These are phyloP conservation scores for Cyclophora albipunctata DNA, from an alignment of 2,888 invertebrate species.

Conservation along the genomic window DNA sequence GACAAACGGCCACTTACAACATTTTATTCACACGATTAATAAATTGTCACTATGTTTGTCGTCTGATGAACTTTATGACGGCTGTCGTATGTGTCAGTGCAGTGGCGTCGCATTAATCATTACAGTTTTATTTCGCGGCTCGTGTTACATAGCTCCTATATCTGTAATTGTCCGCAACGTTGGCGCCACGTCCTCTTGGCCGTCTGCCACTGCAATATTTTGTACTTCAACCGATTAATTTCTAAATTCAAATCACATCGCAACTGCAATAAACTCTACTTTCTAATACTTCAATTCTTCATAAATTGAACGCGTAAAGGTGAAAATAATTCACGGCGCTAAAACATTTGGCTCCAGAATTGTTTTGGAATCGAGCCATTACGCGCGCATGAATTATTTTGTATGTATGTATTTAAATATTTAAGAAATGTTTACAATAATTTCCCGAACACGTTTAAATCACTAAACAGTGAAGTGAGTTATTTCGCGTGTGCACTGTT, in stretches of 20 bases:
- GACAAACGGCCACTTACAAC: constrained; percentile 11
- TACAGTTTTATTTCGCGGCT: constrained; percentile 54
- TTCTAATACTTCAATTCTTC: constrained; percentile 31
- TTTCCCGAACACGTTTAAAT: constrained; percentile 28
- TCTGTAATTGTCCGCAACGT: constrained; percentile 54
- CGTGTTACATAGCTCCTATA: constrained; percentile 49
- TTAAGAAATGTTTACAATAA: constrained; percentile 33
- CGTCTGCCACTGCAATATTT: constrained; percentile 53
- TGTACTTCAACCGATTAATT: constrained; percentile 46
- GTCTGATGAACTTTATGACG: constrained; percentile 30
- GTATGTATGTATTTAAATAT: constrained; percentile 33
- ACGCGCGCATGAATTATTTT: constrained; percentile 23
- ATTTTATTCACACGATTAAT: constrained; percentile 11
- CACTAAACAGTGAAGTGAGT: constrained; percentile 10
- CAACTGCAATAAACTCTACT: constrained; percentile 35
- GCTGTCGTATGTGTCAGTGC: constrained; percentile 30
- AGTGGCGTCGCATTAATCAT: constrained; percentile 48
- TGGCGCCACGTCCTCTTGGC: constrained; percentile 64
- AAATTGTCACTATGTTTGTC: constrained; percentile 9
- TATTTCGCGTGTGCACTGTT: constrained; percentile 24
- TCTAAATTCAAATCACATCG: constrained; percentile 40
- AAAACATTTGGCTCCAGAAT: constrained; percentile 21
- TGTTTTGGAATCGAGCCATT: constrained; percentile 41
- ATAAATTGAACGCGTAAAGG: constrained; percentile 23
- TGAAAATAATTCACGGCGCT: constrained; percentile 26